Conservation (phyloP, 2,797 vertebrate species). For the Sitta carolinensis region DNA sequence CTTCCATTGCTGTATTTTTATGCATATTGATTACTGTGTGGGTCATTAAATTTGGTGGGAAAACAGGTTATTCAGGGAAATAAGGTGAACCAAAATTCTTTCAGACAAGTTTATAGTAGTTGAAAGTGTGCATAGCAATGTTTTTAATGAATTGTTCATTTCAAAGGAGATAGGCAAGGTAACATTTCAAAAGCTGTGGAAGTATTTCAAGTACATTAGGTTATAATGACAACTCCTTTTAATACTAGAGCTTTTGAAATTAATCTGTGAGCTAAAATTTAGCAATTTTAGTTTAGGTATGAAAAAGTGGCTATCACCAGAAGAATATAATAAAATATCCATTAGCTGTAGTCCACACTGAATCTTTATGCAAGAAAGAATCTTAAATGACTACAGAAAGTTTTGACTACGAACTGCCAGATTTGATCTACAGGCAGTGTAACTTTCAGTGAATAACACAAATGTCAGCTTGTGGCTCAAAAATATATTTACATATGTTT, state of each 20-base stretch:
- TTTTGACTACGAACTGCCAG: background rate
- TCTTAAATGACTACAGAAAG: background rate
- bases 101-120: background rate
- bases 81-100: background rate
- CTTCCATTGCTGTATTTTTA: background rate
- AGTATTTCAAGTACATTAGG: background rate
- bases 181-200: background rate
- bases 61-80: background rate
- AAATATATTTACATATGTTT: background rate
- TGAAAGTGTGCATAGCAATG: background rate
- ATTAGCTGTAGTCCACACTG: background rate
- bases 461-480: background rate
- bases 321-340: background rate
- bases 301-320: background rate
- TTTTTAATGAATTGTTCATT: background rate
- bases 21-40: background rate
- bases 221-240: background rate
- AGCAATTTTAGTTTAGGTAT: background rate
- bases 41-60: background rate
- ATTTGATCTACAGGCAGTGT: background rate
- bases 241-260: background rate
- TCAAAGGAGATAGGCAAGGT: background rate
- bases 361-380: background rate
- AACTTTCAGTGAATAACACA: background rate
- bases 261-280: background rate